Evolutionary conservation across 1,140 invertebrate species (phyloP).

Genomic region (Pseudomyrmex gracilis): DNA sequence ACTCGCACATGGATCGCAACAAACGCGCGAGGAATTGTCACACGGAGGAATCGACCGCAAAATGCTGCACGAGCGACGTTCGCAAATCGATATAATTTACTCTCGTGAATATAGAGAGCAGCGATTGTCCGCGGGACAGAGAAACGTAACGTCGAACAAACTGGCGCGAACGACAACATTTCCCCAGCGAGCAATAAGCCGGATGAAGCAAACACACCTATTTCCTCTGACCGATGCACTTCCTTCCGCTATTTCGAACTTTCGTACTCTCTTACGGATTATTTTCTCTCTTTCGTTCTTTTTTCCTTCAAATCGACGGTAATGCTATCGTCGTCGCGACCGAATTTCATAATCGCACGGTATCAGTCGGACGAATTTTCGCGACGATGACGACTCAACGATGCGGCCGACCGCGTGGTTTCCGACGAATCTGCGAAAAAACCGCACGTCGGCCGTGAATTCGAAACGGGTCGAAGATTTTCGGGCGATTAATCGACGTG

Average conservation of each 20-base stretch:
- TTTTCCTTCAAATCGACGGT: constrained; percentile 3
- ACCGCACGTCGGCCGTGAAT: constrained; percentile 59
- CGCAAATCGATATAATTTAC: constrained; percentile 65
- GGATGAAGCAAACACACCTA: constrained; percentile 63
- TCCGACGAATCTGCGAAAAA: constrained; percentile 65
- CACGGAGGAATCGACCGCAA: constrained; percentile 37
- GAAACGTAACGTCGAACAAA: constrained; percentile 14
- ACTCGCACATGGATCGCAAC: background rate
- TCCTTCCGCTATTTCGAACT: constrained; percentile 65
- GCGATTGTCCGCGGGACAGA: constrained; percentile 43
- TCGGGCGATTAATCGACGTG: constrained; percentile 73
- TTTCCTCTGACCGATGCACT: constrained; percentile 72
- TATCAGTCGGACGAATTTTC: constrained; percentile 63
- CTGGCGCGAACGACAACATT: constrained; percentile 41
- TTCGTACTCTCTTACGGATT: constrained; percentile 22
- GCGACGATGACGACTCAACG: constrained; percentile 65
- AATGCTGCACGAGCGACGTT: constrained; percentile 32
- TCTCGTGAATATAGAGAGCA: constrained; percentile 43
- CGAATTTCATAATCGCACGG: constrained; percentile 68
- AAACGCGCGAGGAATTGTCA: constrained; percentile 30
- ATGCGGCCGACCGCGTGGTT: constrained; percentile 65
- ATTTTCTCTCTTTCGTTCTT: constrained; percentile 21
- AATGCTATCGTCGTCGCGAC: constrained; percentile 23
- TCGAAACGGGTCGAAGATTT: constrained; percentile 58
- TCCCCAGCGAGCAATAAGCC: constrained; percentile 69